Conservation (phyloP, 1,140 invertebrate genomes). For the Brachionus rotundiformis region DNA sequence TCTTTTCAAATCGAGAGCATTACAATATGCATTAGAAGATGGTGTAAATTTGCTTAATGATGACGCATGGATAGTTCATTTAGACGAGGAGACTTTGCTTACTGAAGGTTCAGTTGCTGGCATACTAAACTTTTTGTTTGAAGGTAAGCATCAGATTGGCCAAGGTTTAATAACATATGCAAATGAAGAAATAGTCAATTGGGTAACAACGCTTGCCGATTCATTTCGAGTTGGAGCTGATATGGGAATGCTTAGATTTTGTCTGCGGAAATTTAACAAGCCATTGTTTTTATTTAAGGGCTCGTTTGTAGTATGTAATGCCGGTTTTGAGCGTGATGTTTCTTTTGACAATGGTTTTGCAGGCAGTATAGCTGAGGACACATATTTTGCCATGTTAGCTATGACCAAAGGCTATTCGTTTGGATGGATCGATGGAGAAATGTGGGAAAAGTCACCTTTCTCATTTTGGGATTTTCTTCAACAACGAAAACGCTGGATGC, state of each 20-base stretch:
- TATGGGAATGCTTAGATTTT: constrained; percentile 90
- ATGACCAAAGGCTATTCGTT: constrained; percentile 65
- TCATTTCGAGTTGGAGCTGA: constrained; percentile 85
- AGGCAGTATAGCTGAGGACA: constrained; percentile 95
- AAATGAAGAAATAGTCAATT: constrained; percentile 90
- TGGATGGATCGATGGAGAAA: constrained; percentile 71
- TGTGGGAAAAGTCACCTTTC: constrained; percentile 97
- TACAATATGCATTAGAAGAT: constrained; percentile 93
- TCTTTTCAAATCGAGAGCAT: constrained; percentile 87
- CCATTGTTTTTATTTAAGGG: constrained; percentile 93
- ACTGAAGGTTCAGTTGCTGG: constrained; percentile 84
- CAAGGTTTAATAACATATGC: constrained; percentile 97
- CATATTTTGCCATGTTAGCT: constrained; percentile 91
- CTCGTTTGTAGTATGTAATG: constrained; percentile 70
- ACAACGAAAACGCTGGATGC: constrained; percentile 92
- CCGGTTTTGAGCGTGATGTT: constrained; percentile 81
- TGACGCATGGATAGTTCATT: constrained; percentile 92
- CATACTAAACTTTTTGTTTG: constrained; percentile 90
- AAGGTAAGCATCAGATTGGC: constrained; percentile 92
- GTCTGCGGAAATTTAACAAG: constrained; percentile 88
- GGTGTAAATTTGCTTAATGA: constrained; percentile 80
- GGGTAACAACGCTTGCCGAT: constrained; percentile 92
- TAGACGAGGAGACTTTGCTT: constrained; percentile 93
- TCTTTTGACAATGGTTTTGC: constrained; percentile 92
- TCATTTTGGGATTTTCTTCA: constrained; percentile 90